phyloP scores from a whole-genome alignment of 2,113 vertebrate species.

The Myocastor coypus region DNA sequence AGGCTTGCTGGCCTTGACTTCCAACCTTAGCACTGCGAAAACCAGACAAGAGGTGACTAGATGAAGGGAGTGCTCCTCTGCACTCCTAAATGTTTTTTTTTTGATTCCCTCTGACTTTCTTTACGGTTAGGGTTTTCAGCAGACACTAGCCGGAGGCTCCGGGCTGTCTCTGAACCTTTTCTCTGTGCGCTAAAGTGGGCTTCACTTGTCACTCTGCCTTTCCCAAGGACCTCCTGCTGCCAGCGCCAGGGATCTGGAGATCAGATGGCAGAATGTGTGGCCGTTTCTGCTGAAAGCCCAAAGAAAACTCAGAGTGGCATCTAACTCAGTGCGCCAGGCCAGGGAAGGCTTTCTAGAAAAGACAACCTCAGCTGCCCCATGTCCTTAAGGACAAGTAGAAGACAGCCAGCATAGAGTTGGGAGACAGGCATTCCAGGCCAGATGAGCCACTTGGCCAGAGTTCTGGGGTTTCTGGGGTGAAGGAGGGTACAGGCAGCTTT shows the following conservation, averaged over 20 bases:
- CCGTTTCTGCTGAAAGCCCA: neutral
- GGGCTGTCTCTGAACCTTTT: neutral
- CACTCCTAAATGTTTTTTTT: neutral
- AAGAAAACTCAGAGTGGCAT: neutral
- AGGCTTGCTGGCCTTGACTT: too few relatives aligned
- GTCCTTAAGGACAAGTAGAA: neutral
- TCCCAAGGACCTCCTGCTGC: neutral
- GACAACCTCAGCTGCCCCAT: neutral
- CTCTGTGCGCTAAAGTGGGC: neutral
- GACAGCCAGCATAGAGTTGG: neutral
- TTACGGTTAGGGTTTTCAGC: neutral
- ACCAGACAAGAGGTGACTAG: neutral
- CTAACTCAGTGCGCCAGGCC: neutral
- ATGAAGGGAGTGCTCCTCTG: neutral
- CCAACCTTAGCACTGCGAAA: neutral
- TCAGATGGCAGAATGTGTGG: neutral
- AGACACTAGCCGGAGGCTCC: neutral
- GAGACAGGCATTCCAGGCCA: neutral
- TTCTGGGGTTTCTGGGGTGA: neutral
- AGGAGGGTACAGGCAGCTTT: neutral
- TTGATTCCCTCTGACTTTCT: neutral
- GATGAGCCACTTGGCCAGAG: neutral
- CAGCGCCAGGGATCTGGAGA: neutral
- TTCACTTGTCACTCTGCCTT: neutral
- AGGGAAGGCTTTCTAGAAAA: slow-evolving; percentile 27